phyloP scores from a whole-genome alignment of 1,140 invertebrate genomes.

The Euura saliciscinereae region DNA sequence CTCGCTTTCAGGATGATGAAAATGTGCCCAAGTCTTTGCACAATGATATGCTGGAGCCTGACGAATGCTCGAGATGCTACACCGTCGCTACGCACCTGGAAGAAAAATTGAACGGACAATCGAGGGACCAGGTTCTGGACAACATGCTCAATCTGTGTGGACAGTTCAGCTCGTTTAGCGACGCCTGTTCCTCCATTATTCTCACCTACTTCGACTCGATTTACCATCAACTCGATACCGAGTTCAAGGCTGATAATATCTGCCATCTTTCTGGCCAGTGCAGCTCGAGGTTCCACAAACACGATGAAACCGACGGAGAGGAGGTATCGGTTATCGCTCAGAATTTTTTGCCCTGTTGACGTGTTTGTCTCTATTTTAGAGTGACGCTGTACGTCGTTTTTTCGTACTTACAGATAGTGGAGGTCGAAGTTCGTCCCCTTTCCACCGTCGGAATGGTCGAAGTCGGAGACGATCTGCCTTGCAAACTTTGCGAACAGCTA shows the following conservation, averaged over 20 bases:
- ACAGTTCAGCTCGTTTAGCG: constrained; percentile 72
- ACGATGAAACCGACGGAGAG: constrained; percentile 62
- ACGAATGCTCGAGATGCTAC: constrained; percentile 53
- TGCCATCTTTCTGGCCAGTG: constrained; percentile 81
- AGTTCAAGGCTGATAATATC: constrained; percentile 69
- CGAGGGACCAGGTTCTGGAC: constrained; percentile 39
- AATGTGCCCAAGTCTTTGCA: constrained; percentile 6
- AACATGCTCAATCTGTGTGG: constrained; percentile 62
- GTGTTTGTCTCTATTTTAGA: constrained; percentile 8
- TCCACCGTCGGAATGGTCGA: constrained; percentile 63
- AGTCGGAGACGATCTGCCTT: constrained; percentile 74
- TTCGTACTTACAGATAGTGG: constrained; percentile 31
- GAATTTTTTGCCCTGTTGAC: not conserved
- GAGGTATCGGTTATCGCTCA: constrained; percentile 28
- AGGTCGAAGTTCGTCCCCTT: constrained; percentile 63
- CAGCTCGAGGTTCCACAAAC: constrained; percentile 66
- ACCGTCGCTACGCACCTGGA: constrained; percentile 52
- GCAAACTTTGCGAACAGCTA: constrained; percentile 83
- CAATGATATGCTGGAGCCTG: constrained; percentile 49
- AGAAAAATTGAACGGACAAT: constrained; percentile 42
- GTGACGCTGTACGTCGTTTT: not conserved
- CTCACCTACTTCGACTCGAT: constrained; percentile 75
- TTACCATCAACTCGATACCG: constrained; percentile 64
- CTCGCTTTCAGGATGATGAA: constrained; percentile 10
- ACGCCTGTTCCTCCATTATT: constrained; percentile 76